Conservation (phyloP, 2,113 vertebrate genomes). For the Phaethornis superciliosus region DNA sequence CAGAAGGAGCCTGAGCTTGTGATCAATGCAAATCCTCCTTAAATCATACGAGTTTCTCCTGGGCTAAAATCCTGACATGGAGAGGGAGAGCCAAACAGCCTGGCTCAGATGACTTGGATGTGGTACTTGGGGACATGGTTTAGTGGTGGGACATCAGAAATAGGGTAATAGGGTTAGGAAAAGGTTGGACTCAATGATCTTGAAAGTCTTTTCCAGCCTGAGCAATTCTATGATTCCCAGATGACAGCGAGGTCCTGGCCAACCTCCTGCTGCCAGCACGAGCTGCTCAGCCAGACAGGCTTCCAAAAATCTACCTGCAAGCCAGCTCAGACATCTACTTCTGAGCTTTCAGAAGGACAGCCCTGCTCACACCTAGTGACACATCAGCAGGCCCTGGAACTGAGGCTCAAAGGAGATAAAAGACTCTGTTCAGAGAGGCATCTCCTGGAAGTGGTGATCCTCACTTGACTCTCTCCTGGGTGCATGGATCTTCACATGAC, state of each 20-base stretch:
- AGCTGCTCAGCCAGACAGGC: not conserved
- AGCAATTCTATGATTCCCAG: not conserved
- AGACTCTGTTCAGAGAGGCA: not conserved
- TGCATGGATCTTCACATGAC: not conserved
- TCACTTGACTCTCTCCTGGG: not conserved
- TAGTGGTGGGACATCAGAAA: no score
- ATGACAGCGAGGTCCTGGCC: not conserved
- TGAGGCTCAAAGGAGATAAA: not conserved
- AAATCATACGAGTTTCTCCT: not conserved
- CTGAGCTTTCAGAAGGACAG: not conserved
- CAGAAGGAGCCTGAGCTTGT: not conserved
- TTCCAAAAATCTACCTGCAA: not conserved
- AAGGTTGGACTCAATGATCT: no score
- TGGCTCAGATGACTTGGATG: not conserved
- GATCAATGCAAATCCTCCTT: not conserved
- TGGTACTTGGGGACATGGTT: no score
- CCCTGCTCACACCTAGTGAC: no score
- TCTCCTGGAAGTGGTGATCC: not conserved
- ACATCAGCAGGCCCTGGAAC: not conserved
- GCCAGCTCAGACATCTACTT: not conserved
- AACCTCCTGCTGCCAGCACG: not conserved
- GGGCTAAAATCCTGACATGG: not conserved
- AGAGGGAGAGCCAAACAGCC: not conserved
- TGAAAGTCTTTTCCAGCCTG: no score
- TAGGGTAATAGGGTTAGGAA: no score